These are phyloP conservation scores for Tachysurus fulvidraco DNA, from an alignment of 2,113 vertebrate species.

Conservation along the genomic window DNA sequence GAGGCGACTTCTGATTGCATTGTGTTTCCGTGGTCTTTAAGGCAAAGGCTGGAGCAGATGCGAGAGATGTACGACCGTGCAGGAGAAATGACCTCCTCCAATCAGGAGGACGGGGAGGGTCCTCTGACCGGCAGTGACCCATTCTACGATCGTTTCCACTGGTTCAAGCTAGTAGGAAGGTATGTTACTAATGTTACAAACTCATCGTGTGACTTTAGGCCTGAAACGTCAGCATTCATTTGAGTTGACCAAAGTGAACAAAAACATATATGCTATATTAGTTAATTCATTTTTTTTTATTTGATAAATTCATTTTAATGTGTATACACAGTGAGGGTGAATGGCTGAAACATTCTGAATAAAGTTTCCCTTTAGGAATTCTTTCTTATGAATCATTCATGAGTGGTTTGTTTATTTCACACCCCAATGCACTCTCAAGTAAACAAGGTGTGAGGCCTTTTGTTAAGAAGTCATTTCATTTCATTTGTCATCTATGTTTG, in stretches of 20 bases:
- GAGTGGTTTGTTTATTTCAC: slow-evolving; percentile 27
- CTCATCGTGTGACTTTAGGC: background rate
- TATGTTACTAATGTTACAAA: slow-evolving; percentile 61
- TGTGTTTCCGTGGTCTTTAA: slow-evolving; percentile 56
- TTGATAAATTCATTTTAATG: no score
- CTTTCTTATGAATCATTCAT: slow-evolving; percentile 47
- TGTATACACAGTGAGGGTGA: background rate
- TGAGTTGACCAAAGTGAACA: background rate
- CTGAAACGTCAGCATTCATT: background rate
- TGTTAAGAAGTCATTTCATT: slow-evolving; percentile 23
- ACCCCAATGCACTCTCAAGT: slow-evolving; percentile 5
- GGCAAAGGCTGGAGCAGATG: slow-evolving; percentile 94
- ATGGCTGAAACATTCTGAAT: background rate
- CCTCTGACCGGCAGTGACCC: slow-evolving; percentile 90
- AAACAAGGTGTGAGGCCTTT: background rate
- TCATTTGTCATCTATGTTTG: background rate
- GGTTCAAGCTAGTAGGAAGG: slow-evolving; percentile 99
- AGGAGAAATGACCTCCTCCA: slow-evolving; percentile 85
- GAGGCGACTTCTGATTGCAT: slow-evolving; percentile 24
- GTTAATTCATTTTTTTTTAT: no score
- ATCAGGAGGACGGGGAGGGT: slow-evolving; percentile 83
- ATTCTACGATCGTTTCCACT: slow-evolving; percentile 97
- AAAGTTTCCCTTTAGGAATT: background rate
- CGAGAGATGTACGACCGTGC: slow-evolving; percentile 97
- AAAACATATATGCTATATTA: background rate